phyloP scores from a whole-genome alignment of 2,797 vertebrate species.

The Hydrolagus colliei region DNA sequence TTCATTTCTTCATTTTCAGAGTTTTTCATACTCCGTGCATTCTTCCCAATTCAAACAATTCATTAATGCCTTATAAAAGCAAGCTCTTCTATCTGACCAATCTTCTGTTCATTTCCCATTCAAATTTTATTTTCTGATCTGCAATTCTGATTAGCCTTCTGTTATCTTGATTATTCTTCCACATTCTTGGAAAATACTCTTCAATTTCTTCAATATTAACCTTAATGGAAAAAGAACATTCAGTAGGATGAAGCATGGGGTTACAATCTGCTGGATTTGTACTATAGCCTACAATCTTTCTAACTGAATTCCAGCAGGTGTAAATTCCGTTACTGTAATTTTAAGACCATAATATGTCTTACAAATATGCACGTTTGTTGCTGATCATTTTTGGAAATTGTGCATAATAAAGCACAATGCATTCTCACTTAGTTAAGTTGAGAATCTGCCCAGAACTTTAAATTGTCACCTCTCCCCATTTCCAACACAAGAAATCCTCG shows the following conservation, averaged over 20 bases:
- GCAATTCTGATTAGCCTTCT: conserved; percentile 97
- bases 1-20: conserved; percentile 90
- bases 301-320: conserved; percentile 69
- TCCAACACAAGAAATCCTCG: background rate
- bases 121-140: conserved; percentile 95
- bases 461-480: background rate
- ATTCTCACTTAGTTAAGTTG: conserved; percentile 23
- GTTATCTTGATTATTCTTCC: conserved; percentile 98
- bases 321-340: conserved; percentile 26
- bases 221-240: conserved; percentile 99
- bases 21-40: conserved; percentile 90
- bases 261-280: conserved; percentile 72
- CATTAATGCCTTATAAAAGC: conserved; percentile 89
- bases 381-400: conserved; percentile 30
- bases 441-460: conserved; percentile 11
- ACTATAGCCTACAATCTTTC: conserved; percentile 58
- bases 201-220: conserved; percentile 98
- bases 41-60: conserved; percentile 91
- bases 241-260: conserved; percentile 90
- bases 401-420: conserved; percentile 26
- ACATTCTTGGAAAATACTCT: conserved; percentile 98
- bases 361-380: background rate
- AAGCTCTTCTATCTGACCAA: conserved; percentile 93
- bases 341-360: conserved; percentile 10
- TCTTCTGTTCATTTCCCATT: conserved; percentile 90